Conservation (phyloP, 2,888 invertebrate genomes). For the Cyclophora punctaria region DNA sequence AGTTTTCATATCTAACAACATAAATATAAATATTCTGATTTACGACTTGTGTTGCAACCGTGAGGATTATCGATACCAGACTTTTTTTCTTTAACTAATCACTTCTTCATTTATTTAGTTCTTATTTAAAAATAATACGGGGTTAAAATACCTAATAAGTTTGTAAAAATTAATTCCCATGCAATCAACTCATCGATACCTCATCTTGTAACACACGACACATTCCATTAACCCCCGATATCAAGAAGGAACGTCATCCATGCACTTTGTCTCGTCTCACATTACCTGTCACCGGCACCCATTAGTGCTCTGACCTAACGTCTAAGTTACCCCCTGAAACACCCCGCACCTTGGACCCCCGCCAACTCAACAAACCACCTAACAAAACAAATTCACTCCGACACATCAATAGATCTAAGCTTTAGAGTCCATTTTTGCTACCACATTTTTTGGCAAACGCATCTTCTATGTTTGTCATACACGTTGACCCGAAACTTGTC, state of each 20-base stretch:
- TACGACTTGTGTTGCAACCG: too few species aligned
- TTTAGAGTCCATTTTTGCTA: conserved; percentile 35
- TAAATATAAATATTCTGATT: too few species aligned
- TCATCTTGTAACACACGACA: conserved; percentile 8
- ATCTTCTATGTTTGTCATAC: conserved; percentile 17
- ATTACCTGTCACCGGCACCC: conserved; percentile 69
- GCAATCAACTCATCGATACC: too few species aligned
- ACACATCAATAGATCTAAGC: conserved; percentile 14
- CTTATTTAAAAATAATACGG: too few species aligned
- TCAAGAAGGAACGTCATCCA: conserved; percentile 28
- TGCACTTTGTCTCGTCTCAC: conserved; percentile 69
- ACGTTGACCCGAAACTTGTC: conserved; percentile 63
- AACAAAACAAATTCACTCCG: conserved; percentile 21
- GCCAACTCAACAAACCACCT: conserved; percentile 37
- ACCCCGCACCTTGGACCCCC: conserved; percentile 44
- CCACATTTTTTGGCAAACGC: conserved; percentile 11
- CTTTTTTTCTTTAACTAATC: too few species aligned
- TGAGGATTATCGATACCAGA: too few species aligned
- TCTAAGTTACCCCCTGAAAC: conserved; percentile 48
- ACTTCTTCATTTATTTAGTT: too few species aligned
- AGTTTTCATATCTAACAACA: too few species aligned
- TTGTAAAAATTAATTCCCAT: too few species aligned
- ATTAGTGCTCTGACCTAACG: conserved; percentile 65
- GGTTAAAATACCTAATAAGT: too few species aligned
- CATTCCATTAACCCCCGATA: conserved; percentile 23